These are phyloP conservation scores for Macrophya annulata DNA, from an alignment of 2,888 invertebrate genomes.

Conservation along the genomic window DNA sequence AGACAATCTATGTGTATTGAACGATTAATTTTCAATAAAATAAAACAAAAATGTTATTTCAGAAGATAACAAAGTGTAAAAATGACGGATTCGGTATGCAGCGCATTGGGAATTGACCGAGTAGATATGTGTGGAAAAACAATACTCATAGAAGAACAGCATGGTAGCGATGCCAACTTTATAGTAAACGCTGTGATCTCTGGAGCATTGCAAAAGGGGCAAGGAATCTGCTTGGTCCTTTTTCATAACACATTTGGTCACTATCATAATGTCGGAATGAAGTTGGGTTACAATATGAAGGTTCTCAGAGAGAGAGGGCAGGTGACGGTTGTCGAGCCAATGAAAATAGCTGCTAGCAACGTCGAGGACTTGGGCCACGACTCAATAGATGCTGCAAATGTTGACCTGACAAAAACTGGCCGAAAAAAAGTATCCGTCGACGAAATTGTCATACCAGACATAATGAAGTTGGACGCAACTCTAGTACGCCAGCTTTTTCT, in stretches of 20 bases:
- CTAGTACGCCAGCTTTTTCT: conserved; percentile 79
- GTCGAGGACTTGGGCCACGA: conserved; percentile 78
- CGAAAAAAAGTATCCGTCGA: conserved; percentile 58
- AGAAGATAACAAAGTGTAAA: conserved; percentile 58
- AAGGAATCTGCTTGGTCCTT: conserved; percentile 84
- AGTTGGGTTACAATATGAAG: conserved; percentile 87
- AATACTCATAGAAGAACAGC: conserved; percentile 86
- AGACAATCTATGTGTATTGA: not conserved
- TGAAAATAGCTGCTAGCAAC: conserved; percentile 75
- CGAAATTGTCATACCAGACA: conserved; percentile 63
- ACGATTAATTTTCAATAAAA: not conserved
- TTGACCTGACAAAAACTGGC: conserved; percentile 78
- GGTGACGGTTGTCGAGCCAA: conserved; percentile 81
- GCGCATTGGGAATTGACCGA: conserved; percentile 85
- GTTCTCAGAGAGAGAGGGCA: conserved; percentile 80
- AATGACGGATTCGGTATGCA: conserved; percentile 85
- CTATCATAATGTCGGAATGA: conserved; percentile 88
- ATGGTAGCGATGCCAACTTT: conserved; percentile 88
- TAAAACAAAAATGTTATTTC: not conserved
- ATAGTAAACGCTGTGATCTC: conserved; percentile 85
- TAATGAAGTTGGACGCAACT: conserved; percentile 71
- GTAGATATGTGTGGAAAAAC: conserved; percentile 81
- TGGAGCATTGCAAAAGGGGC: conserved; percentile 83
- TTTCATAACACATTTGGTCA: conserved; percentile 88
- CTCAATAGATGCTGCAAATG: conserved; percentile 77